Percentiles rank a stretch among this genome's conserved stretches.
phyloP scores from a whole-genome alignment of 30 jellyfish, hydroid and myxozoan genomes.

The Turritopsis rubra region DNA sequence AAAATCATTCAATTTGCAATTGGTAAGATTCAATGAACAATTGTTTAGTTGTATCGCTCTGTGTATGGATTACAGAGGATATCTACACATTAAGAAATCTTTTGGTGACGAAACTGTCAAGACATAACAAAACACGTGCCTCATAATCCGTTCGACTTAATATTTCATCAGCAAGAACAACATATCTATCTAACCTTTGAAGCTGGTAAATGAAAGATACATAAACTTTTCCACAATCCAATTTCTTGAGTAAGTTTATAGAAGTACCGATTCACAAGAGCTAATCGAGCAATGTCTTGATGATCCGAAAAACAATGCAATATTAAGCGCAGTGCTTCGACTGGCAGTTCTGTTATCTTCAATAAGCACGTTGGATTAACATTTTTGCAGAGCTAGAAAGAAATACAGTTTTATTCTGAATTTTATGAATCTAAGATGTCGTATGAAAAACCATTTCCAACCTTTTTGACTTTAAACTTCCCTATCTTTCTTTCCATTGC shows the following conservation, averaged over 20 bases:
- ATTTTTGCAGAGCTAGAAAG: background rate
- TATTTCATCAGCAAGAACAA: no score
- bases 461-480: slow-evolving; percentile 44
- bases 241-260: background rate
- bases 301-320: slow-evolving; percentile 53
- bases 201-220: background rate
- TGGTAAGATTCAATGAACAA: no score
- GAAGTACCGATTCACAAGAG: slow-evolving; percentile 39
- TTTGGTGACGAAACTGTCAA: no score
- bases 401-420: no score
- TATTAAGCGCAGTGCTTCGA: slow-evolving; percentile 34
- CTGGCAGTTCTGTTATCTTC: slow-evolving; percentile 38
- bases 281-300: slow-evolving; percentile 30
- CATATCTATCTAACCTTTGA: slow-evolving; percentile 6
- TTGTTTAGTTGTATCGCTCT: no score
- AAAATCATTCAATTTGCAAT: no score
- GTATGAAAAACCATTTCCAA: background rate
- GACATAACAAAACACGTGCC: no score
- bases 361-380: background rate
- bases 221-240: background rate
- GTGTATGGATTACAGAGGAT: no score
- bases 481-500: slow-evolving; percentile 43
- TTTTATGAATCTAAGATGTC: background rate
- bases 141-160: no score
- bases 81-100: no score